A percentile compares a stretch with the other conserved stretches of the same genome.
phyloP scores from a whole-genome alignment of 2,797 vertebrate species.

The Centroberyx gerrardi region DNA sequence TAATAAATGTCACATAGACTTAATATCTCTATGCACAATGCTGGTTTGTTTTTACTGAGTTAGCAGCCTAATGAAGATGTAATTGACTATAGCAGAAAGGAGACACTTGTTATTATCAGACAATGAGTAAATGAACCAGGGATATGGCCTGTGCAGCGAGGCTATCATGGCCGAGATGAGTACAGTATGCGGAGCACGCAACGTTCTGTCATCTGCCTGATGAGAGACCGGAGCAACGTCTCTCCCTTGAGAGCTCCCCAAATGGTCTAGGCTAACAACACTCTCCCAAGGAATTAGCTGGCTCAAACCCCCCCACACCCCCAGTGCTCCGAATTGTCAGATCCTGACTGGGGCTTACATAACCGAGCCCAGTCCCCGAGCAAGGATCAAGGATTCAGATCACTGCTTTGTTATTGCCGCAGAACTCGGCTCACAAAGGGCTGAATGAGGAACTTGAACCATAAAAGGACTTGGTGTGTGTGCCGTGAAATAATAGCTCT shows the following conservation, averaged over 20 bases:
- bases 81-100: slow-evolving; percentile 79
- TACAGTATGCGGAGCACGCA: slow-evolving; percentile 73
- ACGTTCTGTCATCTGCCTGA: slow-evolving; percentile 75
- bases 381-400: slow-evolving; percentile 61
- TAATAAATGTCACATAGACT: slow-evolving; percentile 77
- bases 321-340: slow-evolving; percentile 22
- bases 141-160: slow-evolving; percentile 70
- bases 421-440: slow-evolving; percentile 38
- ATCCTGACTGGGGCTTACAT: slow-evolving; percentile 57
- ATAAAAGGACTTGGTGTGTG: slow-evolving; percentile 19
- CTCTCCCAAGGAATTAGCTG: slow-evolving; percentile 75
- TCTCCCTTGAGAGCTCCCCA: slow-evolving; percentile 72
- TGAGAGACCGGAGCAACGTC: slow-evolving; percentile 66
- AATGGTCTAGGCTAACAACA: slow-evolving; percentile 75
- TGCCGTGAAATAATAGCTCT: slow-evolving; percentile 38
- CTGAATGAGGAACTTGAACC: slow-evolving; percentile 20
- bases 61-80: slow-evolving; percentile 78
- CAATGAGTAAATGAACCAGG: slow-evolving; percentile 79
- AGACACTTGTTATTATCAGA: slow-evolving; percentile 80
- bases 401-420: slow-evolving; percentile 59
- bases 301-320: slow-evolving; percentile 41
- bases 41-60: slow-evolving; percentile 74
- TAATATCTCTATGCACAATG: slow-evolving; percentile 63
- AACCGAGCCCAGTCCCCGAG: slow-evolving; percentile 48
- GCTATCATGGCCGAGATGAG: slow-evolving; percentile 64